Evolutionary conservation across 2,113 vertebrate genomes (phyloP).

Genomic region (Sander vitreus): DNA sequence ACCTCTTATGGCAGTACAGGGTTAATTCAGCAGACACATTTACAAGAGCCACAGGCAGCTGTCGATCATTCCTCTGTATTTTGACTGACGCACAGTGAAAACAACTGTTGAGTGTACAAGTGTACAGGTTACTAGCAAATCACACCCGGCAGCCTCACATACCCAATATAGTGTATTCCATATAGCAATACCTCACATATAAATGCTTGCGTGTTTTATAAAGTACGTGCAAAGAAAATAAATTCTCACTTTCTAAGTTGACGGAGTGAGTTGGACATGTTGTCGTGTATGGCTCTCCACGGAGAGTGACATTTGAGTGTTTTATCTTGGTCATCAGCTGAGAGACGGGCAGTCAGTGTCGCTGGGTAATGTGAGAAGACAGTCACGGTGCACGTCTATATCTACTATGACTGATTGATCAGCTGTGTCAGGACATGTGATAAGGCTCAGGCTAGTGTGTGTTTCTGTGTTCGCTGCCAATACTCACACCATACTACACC

Average conservation of each 20-base stretch:
- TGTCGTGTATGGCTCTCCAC: not conserved
- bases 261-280: not conserved
- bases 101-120: slow-evolving; percentile 27
- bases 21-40: slow-evolving; percentile 62
- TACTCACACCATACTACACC: not conserved
- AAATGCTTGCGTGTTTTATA: not conserved
- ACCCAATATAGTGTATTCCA: not conserved
- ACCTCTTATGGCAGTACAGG: slow-evolving; percentile 4
- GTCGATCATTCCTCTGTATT: slow-evolving; percentile 55
- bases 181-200: not conserved
- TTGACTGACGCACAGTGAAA: slow-evolving; percentile 49
- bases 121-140: slow-evolving; percentile 15
- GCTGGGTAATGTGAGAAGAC: slow-evolving; percentile 37
- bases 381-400: not conserved
- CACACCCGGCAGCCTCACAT: not conserved
- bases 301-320: not conserved
- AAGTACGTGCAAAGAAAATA: not conserved
- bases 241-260: not conserved
- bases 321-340: slow-evolving; percentile 29
- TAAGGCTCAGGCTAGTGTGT: slow-evolving; percentile 8
- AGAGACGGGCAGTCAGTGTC: slow-evolving; percentile 13
- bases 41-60: slow-evolving; percentile 63
- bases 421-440: slow-evolving; percentile 29
- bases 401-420: slow-evolving; percentile 43
- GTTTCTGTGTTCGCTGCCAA: slow-evolving; percentile 23